phyloP scores from a whole-genome alignment of 2,888 invertebrate species.

The Drosophila setosimentum region DNA sequence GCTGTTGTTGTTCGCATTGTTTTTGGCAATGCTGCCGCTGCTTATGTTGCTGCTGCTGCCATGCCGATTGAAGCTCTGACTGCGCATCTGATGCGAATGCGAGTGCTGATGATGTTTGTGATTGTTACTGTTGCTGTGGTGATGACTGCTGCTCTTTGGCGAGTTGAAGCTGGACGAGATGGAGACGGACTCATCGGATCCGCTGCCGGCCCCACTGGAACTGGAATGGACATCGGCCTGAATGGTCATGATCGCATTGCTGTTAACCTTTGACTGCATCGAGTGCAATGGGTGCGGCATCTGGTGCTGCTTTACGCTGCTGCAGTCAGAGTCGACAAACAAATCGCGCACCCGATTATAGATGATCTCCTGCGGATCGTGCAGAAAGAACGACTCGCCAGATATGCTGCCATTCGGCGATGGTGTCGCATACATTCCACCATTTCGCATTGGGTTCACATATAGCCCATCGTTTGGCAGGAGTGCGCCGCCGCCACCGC shows the following conservation, averaged over 20 bases:
- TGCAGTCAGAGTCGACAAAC: constrained; percentile 88
- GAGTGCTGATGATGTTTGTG: constrained; percentile 35
- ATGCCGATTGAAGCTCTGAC: constrained; percentile 64
- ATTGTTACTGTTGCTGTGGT: constrained; percentile 61
- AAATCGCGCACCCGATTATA: constrained; percentile 94
- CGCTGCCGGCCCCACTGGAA: constrained; percentile 88
- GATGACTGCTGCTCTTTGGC: constrained; percentile 80
- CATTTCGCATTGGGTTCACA: constrained; percentile 91
- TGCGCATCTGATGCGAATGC: constrained; percentile 58
- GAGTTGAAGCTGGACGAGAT: constrained; percentile 86
- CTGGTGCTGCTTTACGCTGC: constrained; percentile 77
- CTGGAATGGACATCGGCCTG: constrained; percentile 95
- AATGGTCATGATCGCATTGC: constrained; percentile 87
- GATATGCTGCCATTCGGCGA: constrained; percentile 87
- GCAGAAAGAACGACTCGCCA: constrained; percentile 93
- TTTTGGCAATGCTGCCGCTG: constrained; percentile 38
- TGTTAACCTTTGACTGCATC: constrained; percentile 63
- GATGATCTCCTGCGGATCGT: constrained; percentile 91
- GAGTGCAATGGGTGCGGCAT: constrained; percentile 58
- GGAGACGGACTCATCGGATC: constrained; percentile 88
- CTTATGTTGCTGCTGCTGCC: constrained; percentile 53
- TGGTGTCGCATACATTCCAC: constrained; percentile 86
- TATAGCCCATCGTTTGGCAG: constrained; percentile 90
- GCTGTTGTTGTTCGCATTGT: constrained; percentile 30
- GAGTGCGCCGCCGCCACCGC: constrained; percentile 29